Evolutionary conservation across 2,888 invertebrate species (phyloP).

Genomic region (Scaeva pyrastri): DNA sequence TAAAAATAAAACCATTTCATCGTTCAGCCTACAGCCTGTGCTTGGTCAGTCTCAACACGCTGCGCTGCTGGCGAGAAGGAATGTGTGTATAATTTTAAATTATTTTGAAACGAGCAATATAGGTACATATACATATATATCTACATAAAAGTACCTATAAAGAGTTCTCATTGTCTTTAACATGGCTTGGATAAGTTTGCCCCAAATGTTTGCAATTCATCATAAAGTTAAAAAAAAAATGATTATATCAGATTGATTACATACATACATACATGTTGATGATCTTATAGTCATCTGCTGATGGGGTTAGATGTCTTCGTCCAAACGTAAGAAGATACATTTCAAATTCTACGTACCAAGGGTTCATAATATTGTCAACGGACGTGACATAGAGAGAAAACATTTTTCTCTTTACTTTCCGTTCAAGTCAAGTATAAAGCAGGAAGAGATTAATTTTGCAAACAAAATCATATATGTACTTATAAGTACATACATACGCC

Average conservation of each 20-base stretch:
- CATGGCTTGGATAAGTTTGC: constrained; percentile 34
- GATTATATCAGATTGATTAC: constrained; percentile 55
- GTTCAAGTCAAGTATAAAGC: constrained; percentile 41
- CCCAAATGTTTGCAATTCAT: constrained; percentile 45
- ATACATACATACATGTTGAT: constrained; percentile 37
- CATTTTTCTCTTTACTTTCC: constrained; percentile 36
- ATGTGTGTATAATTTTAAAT: constrained; percentile 28
- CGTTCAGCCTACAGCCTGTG: constrained; percentile 12
- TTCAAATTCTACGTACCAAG: constrained; percentile 32
- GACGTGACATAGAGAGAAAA: constrained; percentile 18
- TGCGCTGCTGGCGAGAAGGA: neutral
- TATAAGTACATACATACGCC: neutral
- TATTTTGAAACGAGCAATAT: neutral
- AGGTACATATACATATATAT: neutral
- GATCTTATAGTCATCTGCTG: neutral
- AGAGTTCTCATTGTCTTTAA: neutral
- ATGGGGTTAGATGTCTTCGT: constrained; percentile 31
- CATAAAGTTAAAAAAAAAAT: constrained; percentile 27
- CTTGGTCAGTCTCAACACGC: neutral
- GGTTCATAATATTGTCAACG: constrained; percentile 40
- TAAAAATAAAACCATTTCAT: constrained; percentile 23
- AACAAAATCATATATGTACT: constrained; percentile 10
- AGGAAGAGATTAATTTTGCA: constrained; percentile 70
- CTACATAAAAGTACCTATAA: no score
- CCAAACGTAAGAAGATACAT: constrained; percentile 12